These are phyloP conservation scores for Brachionus paranguensis DNA, from an alignment of 1,140 invertebrate genomes.

Conservation along the genomic window DNA sequence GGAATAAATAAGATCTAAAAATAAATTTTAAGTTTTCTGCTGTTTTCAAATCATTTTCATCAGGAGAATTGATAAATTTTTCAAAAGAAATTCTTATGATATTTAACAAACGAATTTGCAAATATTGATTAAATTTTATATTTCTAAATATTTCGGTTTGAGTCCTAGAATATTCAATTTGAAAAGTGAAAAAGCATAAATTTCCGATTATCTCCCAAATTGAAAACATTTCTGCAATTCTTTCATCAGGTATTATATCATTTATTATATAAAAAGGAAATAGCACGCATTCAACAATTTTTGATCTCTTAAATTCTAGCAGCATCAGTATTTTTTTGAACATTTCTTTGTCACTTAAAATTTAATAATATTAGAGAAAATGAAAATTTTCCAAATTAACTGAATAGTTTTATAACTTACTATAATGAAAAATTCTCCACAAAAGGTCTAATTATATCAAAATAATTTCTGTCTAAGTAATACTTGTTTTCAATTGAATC, in stretches of 20 bases:
- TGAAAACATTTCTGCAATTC: background rate
- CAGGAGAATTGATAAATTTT: background rate
- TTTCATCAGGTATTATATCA: background rate
- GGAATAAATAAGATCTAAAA: background rate
- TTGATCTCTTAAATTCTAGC: background rate
- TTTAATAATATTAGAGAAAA: too few species aligned
- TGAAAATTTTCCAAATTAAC: too few species aligned
- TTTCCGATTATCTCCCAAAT: conserved; percentile 1
- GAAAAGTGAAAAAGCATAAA: background rate
- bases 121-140: background rate
- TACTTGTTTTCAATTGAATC: background rate
- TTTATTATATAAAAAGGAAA: background rate
- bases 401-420: too few species aligned
- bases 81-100: background rate
- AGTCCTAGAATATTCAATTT: background rate
- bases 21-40: background rate
- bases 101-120: background rate
- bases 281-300: background rate
- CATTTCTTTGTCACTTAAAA: background rate
- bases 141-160: background rate
- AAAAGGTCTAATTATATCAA: background rate
- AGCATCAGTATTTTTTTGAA: background rate
- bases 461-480: background rate
- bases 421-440: background rate
- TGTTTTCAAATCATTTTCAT: background rate